Evolutionary conservation across 2,888 invertebrate genomes (phyloP), one percentile per base, ranked within the genome.

Genomic region (Epinotia ramella): DNA sequence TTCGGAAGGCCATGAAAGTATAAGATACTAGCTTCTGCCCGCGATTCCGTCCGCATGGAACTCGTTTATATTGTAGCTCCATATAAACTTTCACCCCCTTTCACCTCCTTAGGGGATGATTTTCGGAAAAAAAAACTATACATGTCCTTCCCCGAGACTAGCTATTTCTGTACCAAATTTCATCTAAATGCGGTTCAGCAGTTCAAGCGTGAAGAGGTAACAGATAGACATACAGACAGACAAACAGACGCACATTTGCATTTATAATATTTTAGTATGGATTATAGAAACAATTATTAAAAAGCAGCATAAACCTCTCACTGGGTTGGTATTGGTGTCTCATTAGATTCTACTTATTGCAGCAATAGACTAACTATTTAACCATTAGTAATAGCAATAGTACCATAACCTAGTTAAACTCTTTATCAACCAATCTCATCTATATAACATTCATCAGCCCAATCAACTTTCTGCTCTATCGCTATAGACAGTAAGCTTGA

Each of bases 401-500:
- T 11, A 28, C 24, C 60, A 9, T 60, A 33, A 33, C 33, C 60
- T 6, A 16, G 60, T 24, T 60, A 28, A 60, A 57, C 57, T 20
- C 7, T 62, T 62, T 62, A 62, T 28, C 60, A 62, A n/a, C 33
- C n/a, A 62, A 33, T 33, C 33, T 33, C 33, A 62, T 62, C 60
- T 33, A 28, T 24, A 20, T 18, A n/a, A 40, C 40, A 40, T 40
- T 40, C 40, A 40, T 9, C 40, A 40, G n/a, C 3, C 20, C 59
- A 66, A 64, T 44, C 28, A 20, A 73, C 16, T 49, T 59, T 16
- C 28, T 49, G 13, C 59, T 49, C 18, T 73, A 20, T 66, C 5
- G 40, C 1, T 20, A 7, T 20, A 46, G 9, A 57, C 6, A 28
- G 18, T 56, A 46, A 64, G 63, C 5, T 44, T 18, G 57, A 56